These are phyloP conservation scores for Ornithoptera alexandrae DNA, from an alignment of 2,888 invertebrate genomes.

Conservation along the genomic window DNA sequence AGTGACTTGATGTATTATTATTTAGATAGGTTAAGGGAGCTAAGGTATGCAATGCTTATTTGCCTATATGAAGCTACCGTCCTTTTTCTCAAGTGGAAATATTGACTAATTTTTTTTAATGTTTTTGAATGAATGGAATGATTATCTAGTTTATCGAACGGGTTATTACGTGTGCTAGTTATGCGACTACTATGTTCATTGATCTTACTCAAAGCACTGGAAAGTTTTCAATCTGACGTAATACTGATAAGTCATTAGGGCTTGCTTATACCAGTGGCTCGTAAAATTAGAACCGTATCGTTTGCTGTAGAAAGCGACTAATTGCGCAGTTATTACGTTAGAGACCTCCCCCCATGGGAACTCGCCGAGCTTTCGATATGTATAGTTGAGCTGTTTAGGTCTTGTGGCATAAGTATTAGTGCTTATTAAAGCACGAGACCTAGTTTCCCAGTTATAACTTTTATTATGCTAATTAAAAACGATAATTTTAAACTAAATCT, in stretches of 20 bases:
- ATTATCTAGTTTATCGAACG: too few species aligned
- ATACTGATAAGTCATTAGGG: slow-evolving; percentile 53
- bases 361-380: slow-evolving; percentile 19
- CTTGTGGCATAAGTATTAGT: not conserved
- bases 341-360: slow-evolving; percentile 46
- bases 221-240: slow-evolving; percentile 15
- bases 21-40: too few species aligned
- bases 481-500: too few species aligned
- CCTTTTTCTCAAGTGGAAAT: too few species aligned
- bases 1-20: too few species aligned
- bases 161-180: not conserved
- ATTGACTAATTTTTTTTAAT: too few species aligned
- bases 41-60: too few species aligned
- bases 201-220: not conserved
- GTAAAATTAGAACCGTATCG: slow-evolving; percentile 50
- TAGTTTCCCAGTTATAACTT: too few species aligned
- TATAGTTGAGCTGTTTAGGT: not conserved
- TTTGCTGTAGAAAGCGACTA: slow-evolving; percentile 40
- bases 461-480: too few species aligned
- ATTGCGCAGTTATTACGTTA: slow-evolving; percentile 47
- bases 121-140: too few species aligned
- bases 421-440: too few species aligned
- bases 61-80: too few species aligned
- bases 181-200: not conserved
- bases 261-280: slow-evolving; percentile 45